Evolutionary conservation across 2,797 vertebrate genomes (phyloP).

Genomic region (Lacerta bilineata): DNA sequence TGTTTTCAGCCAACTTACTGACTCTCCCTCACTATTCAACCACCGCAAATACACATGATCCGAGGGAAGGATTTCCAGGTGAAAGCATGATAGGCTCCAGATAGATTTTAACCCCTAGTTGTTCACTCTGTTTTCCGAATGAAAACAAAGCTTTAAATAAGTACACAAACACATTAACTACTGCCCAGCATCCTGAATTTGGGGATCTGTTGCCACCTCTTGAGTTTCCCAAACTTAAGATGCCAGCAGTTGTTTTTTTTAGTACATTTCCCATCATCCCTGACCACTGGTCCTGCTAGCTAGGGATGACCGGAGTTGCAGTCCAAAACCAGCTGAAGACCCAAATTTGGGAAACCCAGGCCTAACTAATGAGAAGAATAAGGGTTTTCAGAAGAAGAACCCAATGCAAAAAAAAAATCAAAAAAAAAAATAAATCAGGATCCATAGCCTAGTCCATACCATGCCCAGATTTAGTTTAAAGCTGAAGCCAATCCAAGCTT

Average conservation of each 20-base stretch:
- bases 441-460: neutral
- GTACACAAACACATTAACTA: neutral
- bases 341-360: no score
- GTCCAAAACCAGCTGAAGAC: no score
- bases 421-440: neutral
- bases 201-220: neutral
- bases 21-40: neutral
- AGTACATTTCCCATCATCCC: no score
- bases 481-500: slow-evolving; percentile 24
- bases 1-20: neutral
- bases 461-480: neutral
- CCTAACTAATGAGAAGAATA: neutral
- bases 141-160: neutral
- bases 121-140: neutral
- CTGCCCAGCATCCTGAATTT: neutral
- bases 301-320: no score
- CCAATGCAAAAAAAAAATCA: no score
- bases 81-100: neutral
- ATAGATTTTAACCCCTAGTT: neutral
- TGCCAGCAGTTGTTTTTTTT: no score
- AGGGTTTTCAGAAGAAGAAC: neutral
- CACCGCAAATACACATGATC: neutral
- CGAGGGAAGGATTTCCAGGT: neutral
- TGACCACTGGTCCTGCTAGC: no score
- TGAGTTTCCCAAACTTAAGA: no score